Percentiles rank a stretch among this genome's conserved stretches.
phyloP scores from a whole-genome alignment of 2,888 invertebrate species.

The Rhaphigaster nebulosa region DNA sequence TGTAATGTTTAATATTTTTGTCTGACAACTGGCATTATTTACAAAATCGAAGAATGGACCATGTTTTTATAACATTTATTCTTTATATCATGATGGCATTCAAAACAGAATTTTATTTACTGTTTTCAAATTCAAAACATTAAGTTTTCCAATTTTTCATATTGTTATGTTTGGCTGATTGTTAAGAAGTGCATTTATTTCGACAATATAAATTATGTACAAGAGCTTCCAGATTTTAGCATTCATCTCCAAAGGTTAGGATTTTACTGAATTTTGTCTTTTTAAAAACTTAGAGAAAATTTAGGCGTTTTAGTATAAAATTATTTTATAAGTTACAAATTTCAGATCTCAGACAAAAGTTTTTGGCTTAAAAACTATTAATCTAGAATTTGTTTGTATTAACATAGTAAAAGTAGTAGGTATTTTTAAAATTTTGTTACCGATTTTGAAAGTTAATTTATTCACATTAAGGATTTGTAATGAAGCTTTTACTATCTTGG shows the following conservation, averaged over 20 bases:
- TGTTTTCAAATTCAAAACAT: neutral
- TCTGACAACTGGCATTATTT: neutral
- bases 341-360: conserved; percentile 15
- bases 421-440: neutral
- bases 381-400: neutral
- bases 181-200: neutral
- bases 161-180: neutral
- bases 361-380: neutral
- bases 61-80: neutral
- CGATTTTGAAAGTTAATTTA: neutral
- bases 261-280: neutral
- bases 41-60: neutral
- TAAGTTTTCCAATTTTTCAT: neutral
- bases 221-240: neutral
- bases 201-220: neutral
- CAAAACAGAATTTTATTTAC: neutral
- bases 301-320: neutral
- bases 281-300: neutral
- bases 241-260: neutral
- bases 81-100: neutral
- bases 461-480: conserved; percentile 21
- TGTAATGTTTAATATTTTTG: neutral
- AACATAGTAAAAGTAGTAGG: neutral
- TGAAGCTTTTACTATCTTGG: neutral
- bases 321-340: neutral